phyloP scores from a whole-genome alignment of 2,113 vertebrate species.

The Malurus melanocephalus region DNA sequence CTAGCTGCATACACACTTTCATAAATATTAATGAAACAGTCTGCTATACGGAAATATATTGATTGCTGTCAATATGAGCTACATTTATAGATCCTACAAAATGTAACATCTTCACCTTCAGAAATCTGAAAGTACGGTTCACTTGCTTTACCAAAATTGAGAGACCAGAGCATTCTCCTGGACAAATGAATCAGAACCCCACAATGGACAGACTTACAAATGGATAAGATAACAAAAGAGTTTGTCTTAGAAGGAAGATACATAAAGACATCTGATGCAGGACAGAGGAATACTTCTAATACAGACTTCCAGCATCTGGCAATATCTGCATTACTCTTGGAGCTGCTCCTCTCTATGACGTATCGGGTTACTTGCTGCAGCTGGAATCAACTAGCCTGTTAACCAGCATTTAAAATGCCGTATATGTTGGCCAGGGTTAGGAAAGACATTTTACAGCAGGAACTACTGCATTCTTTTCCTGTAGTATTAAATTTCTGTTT shows the following conservation, averaged over 20 bases:
- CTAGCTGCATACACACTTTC: background rate
- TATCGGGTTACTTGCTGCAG: background rate
- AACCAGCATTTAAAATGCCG: background rate
- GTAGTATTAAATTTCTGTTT: background rate
- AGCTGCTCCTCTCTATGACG: background rate
- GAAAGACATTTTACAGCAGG: conserved; percentile 5
- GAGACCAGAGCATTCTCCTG: background rate
- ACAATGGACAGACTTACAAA: background rate
- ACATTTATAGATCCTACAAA: background rate
- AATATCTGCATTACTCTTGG: background rate
- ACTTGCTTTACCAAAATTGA: background rate
- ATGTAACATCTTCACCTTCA: background rate
- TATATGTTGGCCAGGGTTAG: background rate
- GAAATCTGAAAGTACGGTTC: background rate
- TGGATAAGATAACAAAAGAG: background rate
- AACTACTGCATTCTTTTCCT: conserved; percentile 9
- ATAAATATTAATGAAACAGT: background rate
- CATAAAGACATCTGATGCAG: background rate
- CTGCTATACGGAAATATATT: background rate
- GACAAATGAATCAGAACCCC: background rate
- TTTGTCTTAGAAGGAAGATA: background rate
- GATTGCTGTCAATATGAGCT: background rate
- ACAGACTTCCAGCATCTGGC: background rate
- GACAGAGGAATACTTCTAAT: background rate
- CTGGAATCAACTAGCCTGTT: conserved; percentile 4